These are phyloP conservation scores for Phyllotreta striolata DNA, from an alignment of 2,888 invertebrate genomes.

Conservation along the genomic window DNA sequence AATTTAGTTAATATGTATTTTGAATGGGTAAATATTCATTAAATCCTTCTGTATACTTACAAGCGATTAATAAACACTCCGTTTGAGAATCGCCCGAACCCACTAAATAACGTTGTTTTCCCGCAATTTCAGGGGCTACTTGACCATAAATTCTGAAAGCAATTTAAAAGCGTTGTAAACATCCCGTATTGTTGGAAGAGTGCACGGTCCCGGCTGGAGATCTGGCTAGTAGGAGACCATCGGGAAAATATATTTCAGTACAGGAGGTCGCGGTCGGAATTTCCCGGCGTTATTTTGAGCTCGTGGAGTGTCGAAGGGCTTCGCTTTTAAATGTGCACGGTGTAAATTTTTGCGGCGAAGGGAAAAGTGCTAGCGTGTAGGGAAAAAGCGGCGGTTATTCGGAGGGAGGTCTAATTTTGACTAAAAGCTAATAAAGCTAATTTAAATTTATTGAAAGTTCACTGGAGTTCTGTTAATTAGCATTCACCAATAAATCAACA, in stretches of 20 bases:
- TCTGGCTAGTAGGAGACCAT: constrained; percentile 8
- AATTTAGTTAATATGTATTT: too few species aligned
- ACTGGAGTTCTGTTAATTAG: too few species aligned
- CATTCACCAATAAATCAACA: too few species aligned
- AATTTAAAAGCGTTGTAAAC: constrained; percentile 22
- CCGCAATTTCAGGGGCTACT: constrained; percentile 16
- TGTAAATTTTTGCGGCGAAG: constrained; percentile 1
- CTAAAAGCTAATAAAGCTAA: too few species aligned
- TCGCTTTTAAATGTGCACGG: constrained; percentile 13
- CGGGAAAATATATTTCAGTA: constrained; percentile 5
- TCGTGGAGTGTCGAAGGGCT: constrained; percentile 10
- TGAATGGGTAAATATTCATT: too few species aligned
- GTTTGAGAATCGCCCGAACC: not conserved
- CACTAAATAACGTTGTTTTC: constrained; percentile 13
- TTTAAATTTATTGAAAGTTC: too few species aligned
- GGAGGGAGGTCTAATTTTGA: too few species aligned
- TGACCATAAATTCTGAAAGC: constrained; percentile 16
- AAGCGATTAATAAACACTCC: too few species aligned
- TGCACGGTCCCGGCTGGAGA: constrained; percentile 1
- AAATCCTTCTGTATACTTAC: too few species aligned
- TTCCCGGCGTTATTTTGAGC: constrained; percentile 2
- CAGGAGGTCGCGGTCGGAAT: not conserved
- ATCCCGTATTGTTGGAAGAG: constrained; percentile 18
- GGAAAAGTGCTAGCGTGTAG: too few species aligned
- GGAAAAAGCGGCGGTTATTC: too few species aligned